phyloP scores from a whole-genome alignment of 2,113 vertebrate genomes.

The Nettapus auritus region DNA sequence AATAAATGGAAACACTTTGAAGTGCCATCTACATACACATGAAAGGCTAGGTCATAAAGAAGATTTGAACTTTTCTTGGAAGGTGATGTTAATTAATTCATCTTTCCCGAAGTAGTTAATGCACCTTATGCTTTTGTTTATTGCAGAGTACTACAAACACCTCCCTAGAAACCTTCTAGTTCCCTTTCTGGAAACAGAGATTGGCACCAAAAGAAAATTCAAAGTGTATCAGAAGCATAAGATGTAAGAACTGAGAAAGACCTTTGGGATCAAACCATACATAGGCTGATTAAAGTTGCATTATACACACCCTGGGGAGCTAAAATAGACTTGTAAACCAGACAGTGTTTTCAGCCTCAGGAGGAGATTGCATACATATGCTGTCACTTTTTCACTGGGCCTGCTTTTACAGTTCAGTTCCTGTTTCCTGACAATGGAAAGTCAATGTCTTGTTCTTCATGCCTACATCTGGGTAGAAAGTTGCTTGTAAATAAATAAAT shows the following conservation, averaged over 20 bases:
- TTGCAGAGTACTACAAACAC: constrained; percentile 17
- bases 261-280: background rate
- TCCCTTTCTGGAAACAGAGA: constrained; percentile 23
- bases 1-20: background rate
- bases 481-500: background rate
- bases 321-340: constrained; percentile 1
- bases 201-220: constrained; percentile 28
- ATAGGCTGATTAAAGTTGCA: background rate
- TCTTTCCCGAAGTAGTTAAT: constrained; percentile 67
- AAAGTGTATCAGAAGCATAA: constrained; percentile 35
- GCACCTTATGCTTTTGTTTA: constrained; percentile 64
- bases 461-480: background rate
- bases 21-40: constrained; percentile 8
- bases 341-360: background rate
- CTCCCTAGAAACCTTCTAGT: constrained; percentile 8
- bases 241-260: constrained; percentile 34
- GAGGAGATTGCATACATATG: background rate
- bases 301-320: background rate
- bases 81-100: constrained; percentile 30
- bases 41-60: constrained; percentile 29
- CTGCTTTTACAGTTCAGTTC: background rate
- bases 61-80: constrained; percentile 16
- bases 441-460: background rate
- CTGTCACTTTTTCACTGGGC: background rate
- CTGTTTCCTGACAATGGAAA: background rate